Evolutionary conservation across 1,140 invertebrate genomes (phyloP), one percentile per base, ranked within the genome.

Genomic region (Armadillidium nasatum): DNA sequence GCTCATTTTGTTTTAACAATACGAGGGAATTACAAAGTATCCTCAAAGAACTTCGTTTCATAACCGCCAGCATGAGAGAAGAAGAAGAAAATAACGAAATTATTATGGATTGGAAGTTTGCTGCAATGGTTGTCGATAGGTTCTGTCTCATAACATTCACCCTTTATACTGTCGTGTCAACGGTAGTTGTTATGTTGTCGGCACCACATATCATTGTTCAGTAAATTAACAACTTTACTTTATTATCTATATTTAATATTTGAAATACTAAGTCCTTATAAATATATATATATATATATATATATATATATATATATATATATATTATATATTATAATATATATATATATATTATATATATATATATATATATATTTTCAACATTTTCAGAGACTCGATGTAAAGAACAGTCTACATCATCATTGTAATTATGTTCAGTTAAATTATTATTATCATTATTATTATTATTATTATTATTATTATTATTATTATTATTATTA

Each of bases 21-120:
- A 81, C 78, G 9, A 72, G 81, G 50, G 82, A 82, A 60, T 75
- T 82, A 15, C 82, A 82, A 75, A 80, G 75, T 46, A 81, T 82
- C 74, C 77, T 82, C 7, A 79, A 80, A 45, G 82, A 82, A 87
- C 87, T 99, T 70, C 92, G 94, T 84, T 97, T 96, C 86, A 97
- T 99, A 83, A 97, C 94, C 13, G 88, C 89, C 82, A 89, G 93
- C 78, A 93, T 96, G 91, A 91, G 91, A 83, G 94, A 95, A 84
- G 90, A 92, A 72, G 94, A 96, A 82, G 92, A 94, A 80, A 92
- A 93, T 82, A 90, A 92, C n/a, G 94, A 96, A 83, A 88, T 95
- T 69, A 94, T 95, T 79, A 93, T 91, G 84, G 97, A 99, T 85
- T 99, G 97, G 97, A 98, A 98, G 85, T 99, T 99, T 86, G 97